Evolutionary conservation across 2,888 invertebrate genomes (phyloP).

Genomic region (Creontiades dilutus): DNA sequence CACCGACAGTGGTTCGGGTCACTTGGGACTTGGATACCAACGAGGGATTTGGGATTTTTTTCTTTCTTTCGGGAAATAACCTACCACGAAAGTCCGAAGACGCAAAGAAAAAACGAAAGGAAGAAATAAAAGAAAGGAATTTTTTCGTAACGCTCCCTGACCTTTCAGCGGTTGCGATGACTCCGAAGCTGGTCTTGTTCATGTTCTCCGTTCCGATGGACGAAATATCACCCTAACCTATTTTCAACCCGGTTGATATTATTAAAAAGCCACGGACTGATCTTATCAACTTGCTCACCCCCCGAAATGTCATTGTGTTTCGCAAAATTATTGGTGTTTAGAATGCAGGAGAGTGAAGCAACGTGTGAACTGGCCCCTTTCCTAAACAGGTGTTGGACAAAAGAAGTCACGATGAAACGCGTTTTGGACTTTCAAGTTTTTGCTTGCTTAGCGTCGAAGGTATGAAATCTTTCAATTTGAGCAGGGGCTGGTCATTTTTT

Average conservation of each 20-base stretch:
- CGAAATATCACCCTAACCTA: conserved; percentile 25
- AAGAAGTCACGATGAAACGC: too few relatives aligned
- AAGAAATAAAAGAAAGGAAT: not conserved
- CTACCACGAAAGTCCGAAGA: not conserved
- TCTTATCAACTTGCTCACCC: not conserved
- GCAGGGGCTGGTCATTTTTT: too few relatives aligned
- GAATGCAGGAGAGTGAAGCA: not conserved
- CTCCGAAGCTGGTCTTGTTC: conserved; percentile 10
- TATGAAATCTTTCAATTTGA: too few relatives aligned
- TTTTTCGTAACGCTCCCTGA: conserved; percentile 6
- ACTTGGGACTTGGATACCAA: not conserved
- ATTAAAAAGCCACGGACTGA: conserved; percentile 1
- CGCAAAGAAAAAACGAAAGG: conserved; percentile 3
- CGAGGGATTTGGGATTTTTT: not conserved
- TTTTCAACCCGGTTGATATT: conserved; percentile 2
- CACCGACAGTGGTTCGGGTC: not conserved
- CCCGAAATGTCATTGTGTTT: not conserved
- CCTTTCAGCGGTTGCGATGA: conserved; percentile 9
- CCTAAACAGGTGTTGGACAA: too few relatives aligned
- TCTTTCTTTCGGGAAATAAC: too few relatives aligned
- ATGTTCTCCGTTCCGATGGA: not conserved
- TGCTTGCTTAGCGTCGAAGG: too few relatives aligned
- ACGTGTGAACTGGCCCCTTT: not conserved
- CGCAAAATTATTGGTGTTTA: not conserved
- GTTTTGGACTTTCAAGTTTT: too few relatives aligned